Base-by-base conservation (phyloP, 2,797 vertebrate genomes). In the Oceanodroma leucorhoa region DNA sequence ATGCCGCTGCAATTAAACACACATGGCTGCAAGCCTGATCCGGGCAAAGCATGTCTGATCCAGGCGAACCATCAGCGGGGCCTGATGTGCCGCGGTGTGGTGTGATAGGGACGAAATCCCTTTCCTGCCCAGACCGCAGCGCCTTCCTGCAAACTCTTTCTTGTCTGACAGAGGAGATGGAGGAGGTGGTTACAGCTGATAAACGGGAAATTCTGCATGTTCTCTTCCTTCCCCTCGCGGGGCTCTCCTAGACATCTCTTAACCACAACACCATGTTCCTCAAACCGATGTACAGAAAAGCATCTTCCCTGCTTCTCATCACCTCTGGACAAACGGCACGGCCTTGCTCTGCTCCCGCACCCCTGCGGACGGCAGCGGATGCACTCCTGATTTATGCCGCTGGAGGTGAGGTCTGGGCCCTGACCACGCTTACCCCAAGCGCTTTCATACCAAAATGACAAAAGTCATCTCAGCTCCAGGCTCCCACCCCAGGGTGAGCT, bases 381-480 rank as follows among this genome's bases (percentile, higher is more conserved):
- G 14, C 18, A 3, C 16, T 86, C 48, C 79, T 86, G 40, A 48
- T 64, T 77, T 34, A 29, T 57, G 40, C 32, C 0, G 0, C 58
- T 58, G 60, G 11, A 27, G 11, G 32, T 40, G 53, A 84, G 57
- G n/a, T 7, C 70, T 48, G 41, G 11, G 20, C 41, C 32, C 67
- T 1, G 0, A 8, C 30, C 26, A 1, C 0, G 0, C 45, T 57
- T 50, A 41, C 3, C 29, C 51, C 30, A 14, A 66, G 36, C 0
- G 0, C 17, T 66, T 67, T 64, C 20, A 20, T 8, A 43, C 8
- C 65, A 71, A 81, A 94, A 45, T 3, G 5, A 9, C 34, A 30
- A 2, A 85, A 73, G 3, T 6, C 21, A 27, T 30, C 53, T 87
- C 40, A 36, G 65, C 34, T 54, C 18, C 64, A 57, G 43, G 54